A percentile compares a stretch with the other conserved stretches of the same genome.
phyloP scores from a whole-genome alignment of 2,113 vertebrate species.

The Amphilophus citrinellus region DNA sequence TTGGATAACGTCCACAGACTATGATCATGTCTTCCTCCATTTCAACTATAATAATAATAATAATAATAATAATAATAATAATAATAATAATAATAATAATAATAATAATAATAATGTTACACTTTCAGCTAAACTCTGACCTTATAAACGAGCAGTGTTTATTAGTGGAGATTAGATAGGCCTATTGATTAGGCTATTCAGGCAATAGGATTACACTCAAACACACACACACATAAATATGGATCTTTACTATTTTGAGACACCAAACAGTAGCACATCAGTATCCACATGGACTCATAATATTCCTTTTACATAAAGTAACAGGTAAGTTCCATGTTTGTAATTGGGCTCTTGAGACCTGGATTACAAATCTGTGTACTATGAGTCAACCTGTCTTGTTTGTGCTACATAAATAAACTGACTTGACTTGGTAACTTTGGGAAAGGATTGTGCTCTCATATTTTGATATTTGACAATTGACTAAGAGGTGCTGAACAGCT shows the following conservation, averaged over 20 bases:
- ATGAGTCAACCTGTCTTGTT: neutral
- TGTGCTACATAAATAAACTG: neutral
- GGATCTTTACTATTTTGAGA: neutral
- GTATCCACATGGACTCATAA: neutral
- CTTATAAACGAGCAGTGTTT: neutral
- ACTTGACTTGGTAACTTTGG: neutral
- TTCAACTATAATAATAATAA: neutral
- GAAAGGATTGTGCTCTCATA: neutral
- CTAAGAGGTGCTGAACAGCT: no score
- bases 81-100: neutral
- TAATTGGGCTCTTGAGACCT: neutral
- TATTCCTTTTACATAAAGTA: neutral
- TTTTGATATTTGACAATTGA: neutral
- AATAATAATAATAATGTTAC: neutral
- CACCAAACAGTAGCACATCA: neutral
- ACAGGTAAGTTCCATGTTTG: neutral
- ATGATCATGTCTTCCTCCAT: constrained; percentile 9
- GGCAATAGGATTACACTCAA: neutral
- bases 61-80: neutral
- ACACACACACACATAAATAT: neutral
- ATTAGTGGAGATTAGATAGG: neutral
- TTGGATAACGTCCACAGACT: constrained; percentile 27
- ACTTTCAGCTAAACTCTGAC: neutral
- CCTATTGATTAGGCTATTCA: constrained; percentile 1
- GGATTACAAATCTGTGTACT: neutral